Evolutionary conservation across 2,888 invertebrate species (phyloP).

Genomic region (Lochmaea crataegi): DNA sequence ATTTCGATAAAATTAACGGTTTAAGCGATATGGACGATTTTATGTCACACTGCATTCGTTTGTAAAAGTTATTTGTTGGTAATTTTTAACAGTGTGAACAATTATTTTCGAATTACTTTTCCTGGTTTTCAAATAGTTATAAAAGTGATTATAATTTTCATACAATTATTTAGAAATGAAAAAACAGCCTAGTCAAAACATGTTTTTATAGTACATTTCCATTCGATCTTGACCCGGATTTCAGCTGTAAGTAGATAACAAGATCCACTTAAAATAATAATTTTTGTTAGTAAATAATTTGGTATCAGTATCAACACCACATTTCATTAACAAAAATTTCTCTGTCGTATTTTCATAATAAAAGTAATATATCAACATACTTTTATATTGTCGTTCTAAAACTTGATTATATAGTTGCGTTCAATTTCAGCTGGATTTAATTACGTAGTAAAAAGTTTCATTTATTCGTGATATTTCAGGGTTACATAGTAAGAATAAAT

Average conservation of each 20-base stretch:
- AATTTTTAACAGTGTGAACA: neutral
- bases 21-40: no score
- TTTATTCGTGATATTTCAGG: no score
- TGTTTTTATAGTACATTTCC: neutral
- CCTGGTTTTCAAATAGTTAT: neutral
- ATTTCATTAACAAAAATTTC: neutral
- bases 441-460: no score
- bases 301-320: neutral
- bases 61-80: neutral
- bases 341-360: no score
- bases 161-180: neutral
- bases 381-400: no score
- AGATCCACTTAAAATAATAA: neutral
- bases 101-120: neutral
- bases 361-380: no score
- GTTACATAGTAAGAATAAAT: no score
- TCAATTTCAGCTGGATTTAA: no score
- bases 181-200: conserved; percentile 16
- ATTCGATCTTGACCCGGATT: neutral
- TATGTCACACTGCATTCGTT: no score
- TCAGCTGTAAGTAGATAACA: neutral
- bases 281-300: conserved; percentile 3
- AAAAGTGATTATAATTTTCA: neutral
- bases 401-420: no score
- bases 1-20: no score